Evolutionary conservation across 2,888 invertebrate genomes (phyloP).

Genomic region (Phengaris alcon): DNA sequence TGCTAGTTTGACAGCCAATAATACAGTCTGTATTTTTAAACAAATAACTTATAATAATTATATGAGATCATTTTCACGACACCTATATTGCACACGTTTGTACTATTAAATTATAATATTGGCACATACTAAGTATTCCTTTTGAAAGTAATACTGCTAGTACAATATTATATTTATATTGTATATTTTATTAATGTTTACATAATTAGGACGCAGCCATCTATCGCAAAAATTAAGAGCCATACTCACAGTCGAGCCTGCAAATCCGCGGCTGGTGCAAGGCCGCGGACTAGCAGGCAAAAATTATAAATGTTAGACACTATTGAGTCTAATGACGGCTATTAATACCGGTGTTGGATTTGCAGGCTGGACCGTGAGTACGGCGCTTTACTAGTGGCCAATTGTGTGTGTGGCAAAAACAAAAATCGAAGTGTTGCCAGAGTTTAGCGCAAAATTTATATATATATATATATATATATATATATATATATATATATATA

Average conservation of each 20-base stretch:
- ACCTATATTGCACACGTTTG: slow-evolving; percentile 1
- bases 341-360: no score
- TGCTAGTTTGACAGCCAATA: background rate
- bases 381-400: background rate
- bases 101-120: slow-evolving; percentile 1
- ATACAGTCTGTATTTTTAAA: background rate
- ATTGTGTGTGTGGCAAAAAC: background rate
- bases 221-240: slow-evolving; percentile 3
- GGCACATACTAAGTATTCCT: slow-evolving; percentile 15
- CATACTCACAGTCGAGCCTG: no score
- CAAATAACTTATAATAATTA: background rate
- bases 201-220: background rate
- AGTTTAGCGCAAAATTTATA: background rate
- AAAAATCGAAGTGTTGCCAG: background rate
- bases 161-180: background rate
- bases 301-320: no score
- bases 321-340: no score
- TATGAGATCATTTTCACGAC: slow-evolving; percentile 7
- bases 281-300: no score
- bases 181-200: background rate
- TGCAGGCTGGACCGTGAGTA: no score
- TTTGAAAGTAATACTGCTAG: slow-evolving; percentile 3
- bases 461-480: no score
- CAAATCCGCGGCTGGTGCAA: no score
- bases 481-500: no score